A percentile compares a stretch with the other conserved stretches of the same genome.
These are phyloP conservation scores for Aphidoletes aphidimyza DNA, from an alignment of 2,888 invertebrate species.

Conservation along the genomic window DNA sequence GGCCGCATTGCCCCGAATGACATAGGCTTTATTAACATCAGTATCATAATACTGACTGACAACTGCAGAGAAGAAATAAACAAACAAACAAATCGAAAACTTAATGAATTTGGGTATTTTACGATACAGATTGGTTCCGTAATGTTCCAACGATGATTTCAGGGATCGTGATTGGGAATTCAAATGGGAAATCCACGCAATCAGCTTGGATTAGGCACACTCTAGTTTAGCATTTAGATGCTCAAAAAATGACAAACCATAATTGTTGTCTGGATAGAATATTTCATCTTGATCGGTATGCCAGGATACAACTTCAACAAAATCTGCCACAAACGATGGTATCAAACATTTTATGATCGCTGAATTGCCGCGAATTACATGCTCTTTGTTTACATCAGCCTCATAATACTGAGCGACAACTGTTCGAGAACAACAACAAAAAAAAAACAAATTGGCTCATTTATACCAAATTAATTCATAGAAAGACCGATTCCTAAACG, in stretches of 20 bases:
- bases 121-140: no score
- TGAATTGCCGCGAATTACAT: slow-evolving; percentile 89
- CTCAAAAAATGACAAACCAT: slow-evolving; percentile 63
- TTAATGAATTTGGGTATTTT: no score
- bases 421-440: slow-evolving; percentile 64
- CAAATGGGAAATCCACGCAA: slow-evolving; percentile 21
- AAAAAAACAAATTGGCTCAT: no score
- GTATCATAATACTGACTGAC: slow-evolving; percentile 79
- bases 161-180: not conserved
- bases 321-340: slow-evolving; percentile 90
- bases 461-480: no score
- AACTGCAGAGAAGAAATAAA: slow-evolving; percentile 72
- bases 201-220: not conserved
- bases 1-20: slow-evolving; percentile 78
- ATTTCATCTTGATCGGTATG: slow-evolving; percentile 74
- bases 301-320: slow-evolving; percentile 90
- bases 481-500: no score
- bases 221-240: not conserved
- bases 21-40: slow-evolving; percentile 78
- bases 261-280: slow-evolving; percentile 66
- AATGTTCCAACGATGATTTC: no score
- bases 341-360: slow-evolving; percentile 90
- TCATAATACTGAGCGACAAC: slow-evolving; percentile 92
- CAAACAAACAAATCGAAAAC: not conserved
- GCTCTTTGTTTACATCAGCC: slow-evolving; percentile 91